phyloP scores from a whole-genome alignment of 2,797 vertebrate genomes.

The Coregonus sp. region DNA sequence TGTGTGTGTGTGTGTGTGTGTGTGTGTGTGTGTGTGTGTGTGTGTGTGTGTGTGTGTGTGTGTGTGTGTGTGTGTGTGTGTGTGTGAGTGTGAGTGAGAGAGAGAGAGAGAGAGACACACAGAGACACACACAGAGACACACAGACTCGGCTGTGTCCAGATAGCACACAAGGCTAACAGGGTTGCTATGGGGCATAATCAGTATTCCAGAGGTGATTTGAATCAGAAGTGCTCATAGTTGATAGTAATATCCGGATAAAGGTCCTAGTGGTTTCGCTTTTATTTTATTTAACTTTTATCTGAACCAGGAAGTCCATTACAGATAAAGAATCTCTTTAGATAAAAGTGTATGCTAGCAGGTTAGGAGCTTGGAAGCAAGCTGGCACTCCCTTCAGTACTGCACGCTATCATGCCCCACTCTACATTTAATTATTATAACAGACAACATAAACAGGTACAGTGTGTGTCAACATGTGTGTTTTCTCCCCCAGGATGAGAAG shows the following conservation, averaged over 20 bases:
- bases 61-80: not conserved
- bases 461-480: conserved; percentile 8
- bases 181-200: conserved; percentile 19
- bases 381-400: no score
- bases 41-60: conserved; percentile 7
- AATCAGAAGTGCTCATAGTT: conserved; percentile 35
- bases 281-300: conserved; percentile 15
- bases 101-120: no score
- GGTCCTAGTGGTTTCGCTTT: conserved; percentile 18
- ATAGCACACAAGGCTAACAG: no score
- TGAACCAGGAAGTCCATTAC: conserved; percentile 16
- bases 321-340: not conserved
- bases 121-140: no score
- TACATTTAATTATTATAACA: no score
- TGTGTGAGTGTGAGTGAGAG: conserved; percentile 7
- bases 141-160: no score
- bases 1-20: not conserved
- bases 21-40: conserved; percentile 1
- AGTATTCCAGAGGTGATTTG: conserved; percentile 36
- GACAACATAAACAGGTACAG: no score
- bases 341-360: not conserved
- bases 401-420: no score
- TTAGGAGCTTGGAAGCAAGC: not conserved
- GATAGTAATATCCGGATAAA: conserved; percentile 30
- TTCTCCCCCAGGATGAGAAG: conserved; percentile 53